Evolutionary conservation across 2,888 invertebrate genomes (phyloP).

Genomic region (Andrena hattorfiana): DNA sequence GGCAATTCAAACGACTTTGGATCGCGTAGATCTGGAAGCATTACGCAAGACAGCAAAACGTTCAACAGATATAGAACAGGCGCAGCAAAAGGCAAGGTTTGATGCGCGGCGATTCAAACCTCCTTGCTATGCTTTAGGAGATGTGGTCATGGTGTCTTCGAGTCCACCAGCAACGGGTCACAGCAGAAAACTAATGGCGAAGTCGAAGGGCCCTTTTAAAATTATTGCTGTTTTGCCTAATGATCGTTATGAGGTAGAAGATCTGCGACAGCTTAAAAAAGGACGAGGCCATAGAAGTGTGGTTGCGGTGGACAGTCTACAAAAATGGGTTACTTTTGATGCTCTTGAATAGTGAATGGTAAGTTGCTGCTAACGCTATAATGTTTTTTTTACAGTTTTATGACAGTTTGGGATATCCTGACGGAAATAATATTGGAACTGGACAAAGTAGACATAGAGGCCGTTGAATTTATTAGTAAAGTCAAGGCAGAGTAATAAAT

Average conservation of each 20-base stretch:
- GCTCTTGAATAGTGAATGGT: neutral
- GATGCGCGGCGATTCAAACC: slow-evolving; percentile 53
- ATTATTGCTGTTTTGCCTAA: slow-evolving; percentile 32
- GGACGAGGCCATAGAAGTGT: slow-evolving; percentile 14
- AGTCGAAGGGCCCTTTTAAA: slow-evolving; percentile 67
- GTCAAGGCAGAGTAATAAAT: no score
- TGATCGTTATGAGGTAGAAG: slow-evolving; percentile 63
- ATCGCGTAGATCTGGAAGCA: slow-evolving; percentile 50
- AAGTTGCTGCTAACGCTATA: no score
- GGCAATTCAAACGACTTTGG: slow-evolving; percentile 47
- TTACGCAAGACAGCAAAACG: slow-evolving; percentile 51
- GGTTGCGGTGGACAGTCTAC: neutral
- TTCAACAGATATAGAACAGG: slow-evolving; percentile 43
- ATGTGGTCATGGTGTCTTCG: slow-evolving; percentile 63
- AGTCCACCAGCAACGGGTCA: slow-evolving; percentile 61
- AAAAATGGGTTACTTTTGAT: neutral
- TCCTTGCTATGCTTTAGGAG: slow-evolving; percentile 49
- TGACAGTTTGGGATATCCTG: no score
- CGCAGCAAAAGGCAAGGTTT: neutral
- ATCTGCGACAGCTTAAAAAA: slow-evolving; percentile 34
- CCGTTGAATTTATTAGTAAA: no score
- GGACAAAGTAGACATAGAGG: no score
- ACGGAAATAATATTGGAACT: no score
- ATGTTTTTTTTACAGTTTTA: no score
- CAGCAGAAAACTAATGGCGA: slow-evolving; percentile 65